phyloP scores from a whole-genome alignment of 2,113 vertebrate genomes.

The Gymnorhina tibicen region DNA sequence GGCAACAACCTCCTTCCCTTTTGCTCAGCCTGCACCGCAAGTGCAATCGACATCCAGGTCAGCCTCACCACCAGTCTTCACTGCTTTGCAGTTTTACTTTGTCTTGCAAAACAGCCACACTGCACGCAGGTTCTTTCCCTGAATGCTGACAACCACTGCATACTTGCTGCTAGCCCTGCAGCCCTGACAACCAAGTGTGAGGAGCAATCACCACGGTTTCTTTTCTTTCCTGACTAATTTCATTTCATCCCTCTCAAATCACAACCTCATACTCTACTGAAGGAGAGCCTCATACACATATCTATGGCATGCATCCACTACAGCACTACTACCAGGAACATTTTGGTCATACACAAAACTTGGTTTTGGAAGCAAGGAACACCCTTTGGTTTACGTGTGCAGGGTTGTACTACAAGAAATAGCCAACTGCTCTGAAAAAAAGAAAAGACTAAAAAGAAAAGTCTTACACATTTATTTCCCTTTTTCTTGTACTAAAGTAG shows the following conservation, averaged over 20 bases:
- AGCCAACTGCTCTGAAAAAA: not conserved
- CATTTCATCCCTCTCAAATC: not conserved
- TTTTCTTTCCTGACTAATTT: not conserved
- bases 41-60: not conserved
- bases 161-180: not conserved
- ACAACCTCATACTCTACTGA: not conserved
- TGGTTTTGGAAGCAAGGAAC: not conserved
- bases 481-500: not conserved
- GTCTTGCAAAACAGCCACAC: not conserved
- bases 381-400: not conserved
- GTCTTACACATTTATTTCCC: accelerated
- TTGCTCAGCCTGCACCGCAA: not conserved
- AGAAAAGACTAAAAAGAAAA: not conserved
- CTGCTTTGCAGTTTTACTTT: not conserved
- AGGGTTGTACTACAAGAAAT: not conserved
- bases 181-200: not conserved
- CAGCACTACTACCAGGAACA: not conserved
- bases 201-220: accelerated
- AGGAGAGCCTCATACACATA: not conserved
- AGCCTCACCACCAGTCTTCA: not conserved
- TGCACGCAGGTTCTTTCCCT: not conserved
- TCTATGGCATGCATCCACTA: not conserved
- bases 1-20: not conserved
- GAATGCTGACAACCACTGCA: not conserved
- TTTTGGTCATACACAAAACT: not conserved